These are phyloP conservation scores for Parelbella ahira DNA, from an alignment of 2,888 invertebrate genomes.

Conservation along the genomic window DNA sequence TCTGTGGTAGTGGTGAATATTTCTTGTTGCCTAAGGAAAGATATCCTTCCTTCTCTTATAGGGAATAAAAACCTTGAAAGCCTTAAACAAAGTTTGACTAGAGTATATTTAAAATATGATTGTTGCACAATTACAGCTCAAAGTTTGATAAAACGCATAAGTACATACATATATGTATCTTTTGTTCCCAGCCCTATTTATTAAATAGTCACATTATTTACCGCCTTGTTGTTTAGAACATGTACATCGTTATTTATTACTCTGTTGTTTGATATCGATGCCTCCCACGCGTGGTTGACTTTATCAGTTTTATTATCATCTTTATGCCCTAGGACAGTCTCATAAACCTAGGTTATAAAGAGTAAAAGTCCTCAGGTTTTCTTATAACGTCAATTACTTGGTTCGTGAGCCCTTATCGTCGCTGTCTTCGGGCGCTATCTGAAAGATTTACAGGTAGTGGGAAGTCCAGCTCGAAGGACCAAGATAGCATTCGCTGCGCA, in stretches of 20 bases:
- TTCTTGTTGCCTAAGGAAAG: no score
- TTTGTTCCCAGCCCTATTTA: no score
- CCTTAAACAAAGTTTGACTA: no score
- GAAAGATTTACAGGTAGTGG: conserved; percentile 64
- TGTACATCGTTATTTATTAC: conserved; percentile 16
- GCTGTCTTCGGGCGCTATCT: conserved; percentile 54
- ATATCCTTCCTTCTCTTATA: no score
- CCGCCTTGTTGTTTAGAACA: conserved; percentile 2
- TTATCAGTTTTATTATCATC: conserved; percentile 46
- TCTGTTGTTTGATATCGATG: conserved; percentile 11
- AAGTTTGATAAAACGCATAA: no score
- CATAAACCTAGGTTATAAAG: conserved; percentile 40
- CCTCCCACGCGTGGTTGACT: conserved; percentile 26
- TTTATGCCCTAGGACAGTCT: conserved; percentile 44
- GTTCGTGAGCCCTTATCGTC: conserved; percentile 64
- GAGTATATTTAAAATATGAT: no score
- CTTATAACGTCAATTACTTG: conserved; percentile 71
- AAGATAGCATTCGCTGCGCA: conserved; percentile 41
- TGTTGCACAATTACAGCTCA: no score
- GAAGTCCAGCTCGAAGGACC: conserved; percentile 44
- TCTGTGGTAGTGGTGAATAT: no score
- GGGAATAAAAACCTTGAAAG: no score
- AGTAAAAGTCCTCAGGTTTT: conserved; percentile 51
- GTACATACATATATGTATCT: no score
- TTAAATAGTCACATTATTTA: conserved; percentile 3